Evolutionary conservation across 2,113 vertebrate species (phyloP).

Genomic region (Sebastes fasciatus): DNA sequence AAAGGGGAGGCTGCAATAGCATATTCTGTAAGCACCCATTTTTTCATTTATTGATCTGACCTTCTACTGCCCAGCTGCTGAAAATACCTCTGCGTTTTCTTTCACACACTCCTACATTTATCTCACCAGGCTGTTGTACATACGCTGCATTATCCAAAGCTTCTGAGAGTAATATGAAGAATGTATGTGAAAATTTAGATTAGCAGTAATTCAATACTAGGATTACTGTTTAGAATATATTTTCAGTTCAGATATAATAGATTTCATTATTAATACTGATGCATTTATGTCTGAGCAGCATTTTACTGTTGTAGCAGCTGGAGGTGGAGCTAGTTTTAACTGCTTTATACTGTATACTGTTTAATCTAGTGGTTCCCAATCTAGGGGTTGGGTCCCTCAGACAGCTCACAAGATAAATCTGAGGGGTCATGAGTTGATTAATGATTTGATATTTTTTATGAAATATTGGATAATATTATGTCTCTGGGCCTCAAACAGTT

Average conservation of each 20-base stretch:
- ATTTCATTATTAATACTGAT: not conserved
- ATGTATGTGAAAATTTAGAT: not conserved
- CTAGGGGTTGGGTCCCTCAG: fast-evolving
- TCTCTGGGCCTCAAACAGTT: not conserved
- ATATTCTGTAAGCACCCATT: constrained; percentile 68
- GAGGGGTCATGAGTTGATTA: not conserved
- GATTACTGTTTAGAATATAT: not conserved
- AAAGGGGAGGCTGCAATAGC: constrained; percentile 51
- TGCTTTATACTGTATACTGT: not conserved
- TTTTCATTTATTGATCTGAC: constrained; percentile 81
- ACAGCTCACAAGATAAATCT: not conserved
- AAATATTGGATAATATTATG: not conserved
- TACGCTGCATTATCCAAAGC: constrained; percentile 18
- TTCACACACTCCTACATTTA: constrained; percentile 37
- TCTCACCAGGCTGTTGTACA: constrained; percentile 33
- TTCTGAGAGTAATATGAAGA: constrained; percentile 18
- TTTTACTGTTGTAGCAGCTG: not conserved
- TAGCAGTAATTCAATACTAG: not conserved
- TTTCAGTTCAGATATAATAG: not conserved
- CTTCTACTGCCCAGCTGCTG: constrained; percentile 69
- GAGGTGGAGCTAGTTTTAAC: not conserved
- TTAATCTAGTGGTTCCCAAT: not conserved
- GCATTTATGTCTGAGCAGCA: not conserved
- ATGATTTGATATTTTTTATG: not conserved
- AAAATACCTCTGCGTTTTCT: constrained; percentile 63